Evolutionary conservation across 2,888 invertebrate species (phyloP).

Genomic region (Perdita meconis): DNA sequence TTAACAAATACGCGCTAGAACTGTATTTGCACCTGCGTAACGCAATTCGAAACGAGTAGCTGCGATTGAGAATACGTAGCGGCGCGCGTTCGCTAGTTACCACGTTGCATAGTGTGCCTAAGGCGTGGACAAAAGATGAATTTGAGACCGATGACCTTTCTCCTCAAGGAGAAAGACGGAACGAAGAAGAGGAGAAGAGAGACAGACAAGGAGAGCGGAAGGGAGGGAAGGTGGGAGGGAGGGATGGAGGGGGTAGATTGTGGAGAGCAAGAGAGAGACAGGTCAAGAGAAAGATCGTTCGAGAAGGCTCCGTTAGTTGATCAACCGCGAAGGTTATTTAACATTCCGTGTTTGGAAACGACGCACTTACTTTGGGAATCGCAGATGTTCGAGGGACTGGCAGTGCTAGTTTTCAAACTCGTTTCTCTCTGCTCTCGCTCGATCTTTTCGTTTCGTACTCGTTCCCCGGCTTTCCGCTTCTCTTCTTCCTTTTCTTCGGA

Average conservation of each 20-base stretch:
- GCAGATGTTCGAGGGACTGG: conserved; percentile 67
- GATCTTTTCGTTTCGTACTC: conserved; percentile 54
- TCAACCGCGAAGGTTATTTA: conserved; percentile 69
- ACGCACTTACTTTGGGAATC: conserved; percentile 67
- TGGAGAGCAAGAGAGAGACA: conserved; percentile 37
- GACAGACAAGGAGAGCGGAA: not conserved
- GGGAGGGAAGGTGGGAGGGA: conserved; percentile 1
- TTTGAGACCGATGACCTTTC: conserved; percentile 73
- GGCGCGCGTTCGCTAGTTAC: no score
- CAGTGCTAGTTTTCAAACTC: conserved; percentile 76
- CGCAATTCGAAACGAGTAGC: conserved; percentile 54
- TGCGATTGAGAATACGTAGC: conserved; percentile 56
- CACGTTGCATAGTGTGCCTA: conserved; percentile 49
- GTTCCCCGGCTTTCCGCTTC: conserved; percentile 25
- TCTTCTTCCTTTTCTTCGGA: conserved; percentile 12
- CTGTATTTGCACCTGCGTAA: no score
- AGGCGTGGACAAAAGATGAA: conserved; percentile 71
- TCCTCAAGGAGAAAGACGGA: conserved; percentile 49
- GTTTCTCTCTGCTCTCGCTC: conserved; percentile 69
- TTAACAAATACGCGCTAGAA: no score
- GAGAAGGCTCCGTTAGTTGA: conserved; percentile 71
- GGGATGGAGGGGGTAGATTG: not conserved
- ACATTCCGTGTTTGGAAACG: conserved; percentile 67
- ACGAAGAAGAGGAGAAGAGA: conserved; percentile 2
- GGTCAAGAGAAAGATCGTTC: conserved; percentile 67